Conservation (phyloP, 2,797 vertebrate genomes). For the Leucoraja ocellata region DNA sequence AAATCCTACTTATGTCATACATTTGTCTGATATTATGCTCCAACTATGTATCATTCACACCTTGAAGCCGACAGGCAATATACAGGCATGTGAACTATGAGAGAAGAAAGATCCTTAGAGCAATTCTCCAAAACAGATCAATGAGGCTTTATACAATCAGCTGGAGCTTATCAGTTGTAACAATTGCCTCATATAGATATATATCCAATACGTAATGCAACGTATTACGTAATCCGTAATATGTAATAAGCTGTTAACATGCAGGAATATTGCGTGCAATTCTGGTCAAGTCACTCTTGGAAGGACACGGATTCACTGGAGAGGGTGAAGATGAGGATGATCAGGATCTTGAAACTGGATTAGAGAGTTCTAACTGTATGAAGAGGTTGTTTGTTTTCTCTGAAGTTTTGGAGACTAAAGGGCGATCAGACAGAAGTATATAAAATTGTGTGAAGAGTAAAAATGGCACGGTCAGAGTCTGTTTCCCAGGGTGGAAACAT, state of each 20-base stretch:
- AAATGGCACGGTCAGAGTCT: no score
- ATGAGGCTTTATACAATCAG: neutral
- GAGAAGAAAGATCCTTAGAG: neutral
- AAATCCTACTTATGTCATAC: neutral
- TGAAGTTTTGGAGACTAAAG: no score
- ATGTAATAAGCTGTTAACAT: neutral
- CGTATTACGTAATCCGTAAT: no score
- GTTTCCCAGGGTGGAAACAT: no score
- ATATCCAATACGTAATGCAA: neutral
- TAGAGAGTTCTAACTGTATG: no score
- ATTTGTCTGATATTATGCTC: neutral
- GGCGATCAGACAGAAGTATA: no score
- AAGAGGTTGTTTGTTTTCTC: no score
- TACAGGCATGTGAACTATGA: neutral
- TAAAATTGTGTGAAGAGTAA: no score
- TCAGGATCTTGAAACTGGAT: no score
- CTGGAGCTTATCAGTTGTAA: neutral
- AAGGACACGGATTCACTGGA: neutral
- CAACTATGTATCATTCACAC: neutral
- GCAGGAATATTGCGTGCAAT: neutral
- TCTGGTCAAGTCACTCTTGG: no score
- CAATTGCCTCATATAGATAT: neutral
- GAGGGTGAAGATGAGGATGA: no score
- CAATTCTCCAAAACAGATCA: neutral
- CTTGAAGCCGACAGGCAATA: neutral